Percentiles rank a stretch among this genome's conserved stretches.
Conservation (phyloP, 92 coral and sea anemone genomes). For the Porites rus region DNA sequence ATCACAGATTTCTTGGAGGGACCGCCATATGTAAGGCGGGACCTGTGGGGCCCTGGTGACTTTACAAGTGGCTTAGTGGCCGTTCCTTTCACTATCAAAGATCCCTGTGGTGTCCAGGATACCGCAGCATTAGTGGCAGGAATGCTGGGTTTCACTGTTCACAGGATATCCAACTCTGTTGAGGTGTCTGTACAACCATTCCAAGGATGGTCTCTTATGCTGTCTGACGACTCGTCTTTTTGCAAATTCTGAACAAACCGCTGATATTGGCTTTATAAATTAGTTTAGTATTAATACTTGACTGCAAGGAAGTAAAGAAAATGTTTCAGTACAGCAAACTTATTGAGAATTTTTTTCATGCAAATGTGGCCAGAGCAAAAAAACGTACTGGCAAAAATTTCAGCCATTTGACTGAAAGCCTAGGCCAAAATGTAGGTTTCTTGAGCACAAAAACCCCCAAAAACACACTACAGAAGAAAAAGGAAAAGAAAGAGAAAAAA, state of each 20-base stretch:
- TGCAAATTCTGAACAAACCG: neutral
- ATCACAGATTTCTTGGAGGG: conserved; percentile 54
- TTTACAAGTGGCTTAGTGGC: conserved; percentile 53
- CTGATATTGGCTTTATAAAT: too few species aligned
- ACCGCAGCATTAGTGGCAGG: conserved; percentile 69
- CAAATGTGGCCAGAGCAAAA: too few species aligned
- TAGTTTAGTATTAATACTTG: too few species aligned
- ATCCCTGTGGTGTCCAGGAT: conserved; percentile 36
- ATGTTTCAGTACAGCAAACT: too few species aligned
- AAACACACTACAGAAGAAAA: too few species aligned
- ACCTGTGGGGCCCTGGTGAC: neutral
- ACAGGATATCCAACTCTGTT: conserved; percentile 8
- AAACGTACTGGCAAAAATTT: too few species aligned
- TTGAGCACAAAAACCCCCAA: too few species aligned
- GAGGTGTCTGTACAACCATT: conserved; percentile 70
- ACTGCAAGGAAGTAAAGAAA: too few species aligned
- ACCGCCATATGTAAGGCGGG: neutral
- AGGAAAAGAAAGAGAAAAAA: too few species aligned
- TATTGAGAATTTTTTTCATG: too few species aligned
- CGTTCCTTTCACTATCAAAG: conserved; percentile 46
- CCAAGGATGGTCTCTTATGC: conserved; percentile 76
- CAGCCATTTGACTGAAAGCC: too few species aligned
- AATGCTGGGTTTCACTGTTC: conserved; percentile 60
- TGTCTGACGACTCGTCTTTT: conserved; percentile 59
- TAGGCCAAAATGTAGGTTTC: too few species aligned